Evolutionary conservation across 2,888 invertebrate species (phyloP).

Genomic region (Netelia inedita): DNA sequence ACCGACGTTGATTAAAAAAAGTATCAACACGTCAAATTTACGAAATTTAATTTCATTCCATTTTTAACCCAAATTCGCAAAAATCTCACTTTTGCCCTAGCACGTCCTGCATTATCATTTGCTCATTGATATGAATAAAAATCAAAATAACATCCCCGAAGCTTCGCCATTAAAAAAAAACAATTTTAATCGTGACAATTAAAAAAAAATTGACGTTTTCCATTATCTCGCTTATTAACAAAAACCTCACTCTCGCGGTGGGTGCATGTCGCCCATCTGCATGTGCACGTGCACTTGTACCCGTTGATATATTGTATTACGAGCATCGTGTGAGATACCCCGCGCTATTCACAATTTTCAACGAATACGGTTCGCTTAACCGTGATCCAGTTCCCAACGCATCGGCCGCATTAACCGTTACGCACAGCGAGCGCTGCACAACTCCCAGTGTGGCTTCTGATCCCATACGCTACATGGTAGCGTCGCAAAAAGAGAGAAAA

Average conservation of each 20-base stretch:
- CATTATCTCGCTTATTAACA: not conserved
- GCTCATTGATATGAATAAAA: too few relatives aligned
- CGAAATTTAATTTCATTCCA: too few relatives aligned
- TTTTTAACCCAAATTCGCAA: too few relatives aligned
- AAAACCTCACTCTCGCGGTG: not conserved
- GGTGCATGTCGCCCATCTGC: not conserved
- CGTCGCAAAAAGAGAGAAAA: not conserved
- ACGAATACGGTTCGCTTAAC: constrained; percentile 66
- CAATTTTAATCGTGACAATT: not conserved
- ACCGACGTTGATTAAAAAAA: too few relatives aligned
- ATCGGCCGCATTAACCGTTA: constrained; percentile 68
- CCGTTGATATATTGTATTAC: constrained; percentile 4
- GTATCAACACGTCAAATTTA: too few relatives aligned
- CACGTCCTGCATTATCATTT: too few relatives aligned
- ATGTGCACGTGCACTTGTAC: constrained; percentile 4
- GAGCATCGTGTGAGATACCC: constrained; percentile 34
- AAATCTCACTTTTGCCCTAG: too few relatives aligned
- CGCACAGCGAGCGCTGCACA: constrained; percentile 49
- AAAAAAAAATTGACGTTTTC: not conserved
- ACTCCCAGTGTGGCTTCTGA: constrained; percentile 45
- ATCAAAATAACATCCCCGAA: not conserved
- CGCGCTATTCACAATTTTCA: constrained; percentile 61
- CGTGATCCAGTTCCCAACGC: constrained; percentile 72
- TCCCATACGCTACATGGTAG: constrained; percentile 29
- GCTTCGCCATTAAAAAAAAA: not conserved